These are phyloP conservation scores for Halichoerus grypus DNA, from an alignment of 2,113 vertebrate species.

Conservation along the genomic window DNA sequence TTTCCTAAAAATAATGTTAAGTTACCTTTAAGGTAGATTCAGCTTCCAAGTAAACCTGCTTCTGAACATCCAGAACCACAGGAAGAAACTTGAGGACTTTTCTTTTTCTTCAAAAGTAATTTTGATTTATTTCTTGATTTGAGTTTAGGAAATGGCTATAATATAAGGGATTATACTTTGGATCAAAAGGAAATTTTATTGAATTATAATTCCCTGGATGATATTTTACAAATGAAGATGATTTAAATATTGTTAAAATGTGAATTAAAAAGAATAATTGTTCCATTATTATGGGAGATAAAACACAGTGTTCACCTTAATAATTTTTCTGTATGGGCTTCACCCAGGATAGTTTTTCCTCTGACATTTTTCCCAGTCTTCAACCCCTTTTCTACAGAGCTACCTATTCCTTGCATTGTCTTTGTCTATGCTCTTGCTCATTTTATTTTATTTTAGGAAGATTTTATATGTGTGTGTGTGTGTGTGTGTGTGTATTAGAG, in stretches of 20 bases:
- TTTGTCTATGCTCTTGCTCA: background rate
- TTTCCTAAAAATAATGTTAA: background rate
- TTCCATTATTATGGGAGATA: background rate
- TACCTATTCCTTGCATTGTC: background rate
- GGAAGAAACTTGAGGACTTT: background rate
- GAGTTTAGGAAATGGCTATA: background rate
- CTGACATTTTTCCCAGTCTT: background rate
- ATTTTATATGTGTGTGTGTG: no score
- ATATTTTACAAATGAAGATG: conserved; percentile 13
- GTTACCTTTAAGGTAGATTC: background rate
- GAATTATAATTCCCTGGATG: background rate
- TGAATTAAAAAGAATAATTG: background rate
- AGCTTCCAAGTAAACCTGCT: background rate
- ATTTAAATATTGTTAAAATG: conserved; percentile 24
- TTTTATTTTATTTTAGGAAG: background rate
- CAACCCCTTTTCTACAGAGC: background rate
- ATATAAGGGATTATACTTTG: conserved; percentile 33
- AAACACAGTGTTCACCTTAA: background rate
- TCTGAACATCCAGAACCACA: background rate
- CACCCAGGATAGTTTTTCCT: background rate
- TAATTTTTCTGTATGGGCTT: background rate
- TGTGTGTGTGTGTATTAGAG: background rate
- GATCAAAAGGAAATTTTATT: background rate
- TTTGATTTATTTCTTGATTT: conserved; percentile 40
- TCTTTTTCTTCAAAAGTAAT: background rate